A percentile compares a stretch with the other conserved stretches of the same genome.
These are phyloP conservation scores for Hypselothyrea guttata DNA, from an alignment of 2,888 invertebrate genomes.

Conservation along the genomic window DNA sequence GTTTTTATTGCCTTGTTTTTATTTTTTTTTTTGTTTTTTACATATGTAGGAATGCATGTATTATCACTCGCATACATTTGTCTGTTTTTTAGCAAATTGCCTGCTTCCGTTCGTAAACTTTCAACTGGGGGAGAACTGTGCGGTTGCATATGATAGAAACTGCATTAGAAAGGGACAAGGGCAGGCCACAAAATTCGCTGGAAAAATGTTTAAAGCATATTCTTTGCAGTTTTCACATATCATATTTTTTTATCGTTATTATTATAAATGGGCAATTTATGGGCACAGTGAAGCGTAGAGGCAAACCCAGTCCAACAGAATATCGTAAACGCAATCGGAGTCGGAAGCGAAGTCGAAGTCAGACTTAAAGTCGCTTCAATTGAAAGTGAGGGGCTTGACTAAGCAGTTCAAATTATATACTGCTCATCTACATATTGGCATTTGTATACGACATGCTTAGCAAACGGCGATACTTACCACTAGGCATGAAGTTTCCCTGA, in stretches of 20 bases:
- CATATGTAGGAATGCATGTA: background rate
- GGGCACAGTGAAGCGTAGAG: slow-evolving; percentile 69
- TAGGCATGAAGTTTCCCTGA: too few relatives aligned
- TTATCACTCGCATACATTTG: slow-evolving; percentile 27
- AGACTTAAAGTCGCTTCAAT: background rate
- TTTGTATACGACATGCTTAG: too few relatives aligned
- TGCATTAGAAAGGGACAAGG: slow-evolving; percentile 36
- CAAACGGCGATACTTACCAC: too few relatives aligned
- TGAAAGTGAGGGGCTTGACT: background rate
- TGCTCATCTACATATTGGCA: too few relatives aligned
- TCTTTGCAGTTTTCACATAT: slow-evolving; percentile 19
- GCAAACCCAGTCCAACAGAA: slow-evolving; percentile 26
- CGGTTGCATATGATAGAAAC: slow-evolving; percentile 43
- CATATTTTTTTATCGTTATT: slow-evolving; percentile 13
- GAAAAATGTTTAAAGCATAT: slow-evolving; percentile 48
- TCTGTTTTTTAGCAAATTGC: slow-evolving; percentile 66
- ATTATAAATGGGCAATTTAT: slow-evolving; percentile 65
- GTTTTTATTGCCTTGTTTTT: slow-evolving; percentile 22
- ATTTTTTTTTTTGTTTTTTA: too few relatives aligned
- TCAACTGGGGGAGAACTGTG: slow-evolving; percentile 46
- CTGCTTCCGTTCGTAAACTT: slow-evolving; percentile 65
- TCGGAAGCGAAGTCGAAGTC: slow-evolving; percentile 1
- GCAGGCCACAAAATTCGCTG: slow-evolving; percentile 47
- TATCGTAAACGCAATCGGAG: slow-evolving; percentile 25
- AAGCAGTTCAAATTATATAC: slow-evolving; percentile 14